phyloP scores from a whole-genome alignment of 2,113 vertebrate species.

The Vidua chalybeata region DNA sequence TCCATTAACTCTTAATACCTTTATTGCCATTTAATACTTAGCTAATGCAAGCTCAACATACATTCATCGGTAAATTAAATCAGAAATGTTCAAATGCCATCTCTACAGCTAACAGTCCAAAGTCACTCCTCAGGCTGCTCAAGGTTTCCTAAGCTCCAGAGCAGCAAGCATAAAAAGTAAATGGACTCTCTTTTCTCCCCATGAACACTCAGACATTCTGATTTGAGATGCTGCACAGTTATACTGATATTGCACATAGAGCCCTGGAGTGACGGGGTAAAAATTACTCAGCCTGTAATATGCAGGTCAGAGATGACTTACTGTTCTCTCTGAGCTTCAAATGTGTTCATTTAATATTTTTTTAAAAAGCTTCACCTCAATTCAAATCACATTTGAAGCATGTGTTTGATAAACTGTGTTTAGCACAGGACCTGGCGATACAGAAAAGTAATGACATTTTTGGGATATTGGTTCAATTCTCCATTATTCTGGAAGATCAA shows the following conservation, averaged over 20 bases:
- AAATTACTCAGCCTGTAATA: neutral
- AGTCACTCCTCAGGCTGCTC: slow-evolving; percentile 17
- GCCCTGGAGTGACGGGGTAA: neutral
- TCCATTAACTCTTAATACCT: slow-evolving; percentile 69
- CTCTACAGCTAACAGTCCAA: neutral
- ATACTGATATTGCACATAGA: neutral
- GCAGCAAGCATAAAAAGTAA: slow-evolving; percentile 29
- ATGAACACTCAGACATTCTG: neutral
- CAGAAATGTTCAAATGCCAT: neutral
- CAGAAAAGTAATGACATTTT: neutral
- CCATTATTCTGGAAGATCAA: neutral
- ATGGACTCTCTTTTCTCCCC: neutral
- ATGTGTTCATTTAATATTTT: neutral
- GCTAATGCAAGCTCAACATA: slow-evolving; percentile 47
- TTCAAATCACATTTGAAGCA: neutral
- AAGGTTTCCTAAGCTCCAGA: neutral
- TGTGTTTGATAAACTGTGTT: neutral
- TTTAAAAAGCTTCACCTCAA: neutral
- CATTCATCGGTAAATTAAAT: slow-evolving; percentile 60
- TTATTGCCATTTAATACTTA: slow-evolving; percentile 60
- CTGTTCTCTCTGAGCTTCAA: neutral
- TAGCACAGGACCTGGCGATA: neutral
- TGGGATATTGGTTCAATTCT: neutral
- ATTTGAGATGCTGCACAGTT: neutral
- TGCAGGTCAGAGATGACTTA: neutral